Percentiles rank a stretch among this genome's conserved stretches.
phyloP scores from a whole-genome alignment of 2,797 vertebrate genomes.

The Microhierax caerulescens region DNA sequence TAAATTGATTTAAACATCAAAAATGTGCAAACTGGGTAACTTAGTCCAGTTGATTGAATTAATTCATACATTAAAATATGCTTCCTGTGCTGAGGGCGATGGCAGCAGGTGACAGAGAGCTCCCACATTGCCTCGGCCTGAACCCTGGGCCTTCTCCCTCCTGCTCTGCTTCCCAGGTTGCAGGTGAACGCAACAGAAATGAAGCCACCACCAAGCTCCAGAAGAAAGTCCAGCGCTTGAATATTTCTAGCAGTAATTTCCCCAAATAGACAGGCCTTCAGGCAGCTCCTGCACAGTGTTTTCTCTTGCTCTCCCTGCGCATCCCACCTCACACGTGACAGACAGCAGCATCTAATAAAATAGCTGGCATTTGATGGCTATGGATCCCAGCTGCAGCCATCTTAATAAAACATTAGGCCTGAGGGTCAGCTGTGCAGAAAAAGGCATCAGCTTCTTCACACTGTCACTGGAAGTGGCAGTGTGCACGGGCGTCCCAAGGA shows the following conservation, averaged over 20 bases:
- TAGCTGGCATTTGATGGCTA: neutral
- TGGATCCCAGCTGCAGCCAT: neutral
- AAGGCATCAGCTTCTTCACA: neutral
- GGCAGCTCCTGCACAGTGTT: neutral
- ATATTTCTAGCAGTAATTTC: neutral
- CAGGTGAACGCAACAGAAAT: neutral
- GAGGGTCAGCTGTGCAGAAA: neutral
- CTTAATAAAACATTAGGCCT: neutral
- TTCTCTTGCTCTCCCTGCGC: neutral
- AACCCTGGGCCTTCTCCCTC: neutral
- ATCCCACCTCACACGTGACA: rapidly evolving
- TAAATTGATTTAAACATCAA: neutral
- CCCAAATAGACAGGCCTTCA: neutral
- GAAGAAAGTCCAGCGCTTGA: neutral
- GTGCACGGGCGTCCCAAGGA: rapidly evolving
- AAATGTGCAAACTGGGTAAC: neutral
- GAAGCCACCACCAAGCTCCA: neutral
- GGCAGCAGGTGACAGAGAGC: neutral
- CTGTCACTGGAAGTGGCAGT: neutral
- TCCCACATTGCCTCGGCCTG: neutral
- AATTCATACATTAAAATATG: neutral
- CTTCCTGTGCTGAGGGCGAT: neutral
- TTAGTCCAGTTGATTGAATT: neutral
- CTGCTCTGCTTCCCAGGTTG: neutral
- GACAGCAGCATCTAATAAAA: neutral